Conservation (phyloP, 2,888 invertebrate species). For the Drosophila eohydei region DNA sequence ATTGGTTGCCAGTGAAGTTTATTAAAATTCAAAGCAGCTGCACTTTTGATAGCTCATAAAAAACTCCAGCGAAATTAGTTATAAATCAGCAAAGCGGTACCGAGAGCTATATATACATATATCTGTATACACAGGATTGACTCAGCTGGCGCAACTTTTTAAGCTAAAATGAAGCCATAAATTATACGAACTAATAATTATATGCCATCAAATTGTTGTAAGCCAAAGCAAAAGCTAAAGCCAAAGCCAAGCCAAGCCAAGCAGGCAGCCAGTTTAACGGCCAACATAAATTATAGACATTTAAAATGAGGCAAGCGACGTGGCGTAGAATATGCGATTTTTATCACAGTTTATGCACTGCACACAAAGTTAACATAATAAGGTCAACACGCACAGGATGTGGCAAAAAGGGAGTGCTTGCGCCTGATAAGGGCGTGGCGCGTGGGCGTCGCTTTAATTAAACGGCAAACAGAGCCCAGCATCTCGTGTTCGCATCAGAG, state of each 20-base stretch:
- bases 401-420: slow-evolving; percentile 6
- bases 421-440: slow-evolving; percentile 8
- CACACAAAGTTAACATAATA: slow-evolving; percentile 77
- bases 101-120: slow-evolving; percentile 9
- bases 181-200: slow-evolving; percentile 79
- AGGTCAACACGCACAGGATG: slow-evolving; percentile 66
- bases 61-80: slow-evolving; percentile 65
- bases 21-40: slow-evolving; percentile 53
- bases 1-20: slow-evolving; percentile 33
- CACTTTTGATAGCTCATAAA: slow-evolving; percentile 56
- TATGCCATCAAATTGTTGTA: slow-evolving; percentile 73
- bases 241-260: slow-evolving; percentile 33
- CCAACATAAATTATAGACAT: slow-evolving; percentile 76
- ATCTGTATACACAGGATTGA: slow-evolving; percentile 21
- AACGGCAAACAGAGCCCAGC: slow-evolving; percentile 55
- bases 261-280: slow-evolving; percentile 66
- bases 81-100: slow-evolving; percentile 60
- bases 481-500: slow-evolving; percentile 42
- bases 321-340: slow-evolving; percentile 70
- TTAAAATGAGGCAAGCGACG: slow-evolving; percentile 57
- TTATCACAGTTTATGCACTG: slow-evolving; percentile 79
- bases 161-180: slow-evolving; percentile 69
- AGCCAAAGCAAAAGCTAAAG: slow-evolving; percentile 41
- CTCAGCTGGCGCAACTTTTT: slow-evolving; percentile 56
- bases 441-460: slow-evolving; percentile 64